Base-by-base conservation (phyloP, 2,888 invertebrate genomes). In the Lagria hirta region DNA sequence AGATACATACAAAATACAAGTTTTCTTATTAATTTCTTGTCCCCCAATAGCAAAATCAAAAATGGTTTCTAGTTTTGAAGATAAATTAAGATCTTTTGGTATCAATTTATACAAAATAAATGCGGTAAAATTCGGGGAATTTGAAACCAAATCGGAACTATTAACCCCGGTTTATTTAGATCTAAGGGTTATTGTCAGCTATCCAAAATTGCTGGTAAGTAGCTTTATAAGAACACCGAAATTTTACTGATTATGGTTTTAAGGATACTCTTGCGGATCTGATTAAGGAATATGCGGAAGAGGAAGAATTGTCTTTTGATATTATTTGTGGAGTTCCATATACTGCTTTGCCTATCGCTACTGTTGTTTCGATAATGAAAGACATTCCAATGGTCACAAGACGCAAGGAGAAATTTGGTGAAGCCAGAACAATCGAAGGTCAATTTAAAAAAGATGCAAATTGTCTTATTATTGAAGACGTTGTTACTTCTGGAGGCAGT, bases 301-400 rank as follows among this genome's bases (percentile, higher is more conserved):
- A 78, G 10, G 70, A 76, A 42, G 66, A 75, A 21, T 66, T 72
- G 13, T n/a, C n/a, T n/a, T 76, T 76, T 50, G 80, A 87, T 56
- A 82, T 87, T 55, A 73, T 97, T 7, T 97, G 97, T 70, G 97
- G 97, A 2, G 96, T 97, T 0, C 98, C 99, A 0, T 99, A 98
- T 60, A 97, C 97, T 2, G 98, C 98, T 1, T 73, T 99, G 34
- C 97, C 98, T 0, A 80, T 99, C 41, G 95, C 97, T 1, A 93
- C 96, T 1, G 76, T 92, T 22, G 79, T 92, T 4, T 86, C 89
- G 2, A 73, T 84, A 2, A 78, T 84, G 54, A 79, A 83, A 1
- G 75, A 81, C 17, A 78, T 84, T 41, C 89, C 94, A 0, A 95
- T 96, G 95, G 73, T 96, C 14, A 86, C 96, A 69, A 78, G 91